phyloP scores from a whole-genome alignment of 2,888 invertebrate genomes.

The Sphecodes monilicornis region DNA sequence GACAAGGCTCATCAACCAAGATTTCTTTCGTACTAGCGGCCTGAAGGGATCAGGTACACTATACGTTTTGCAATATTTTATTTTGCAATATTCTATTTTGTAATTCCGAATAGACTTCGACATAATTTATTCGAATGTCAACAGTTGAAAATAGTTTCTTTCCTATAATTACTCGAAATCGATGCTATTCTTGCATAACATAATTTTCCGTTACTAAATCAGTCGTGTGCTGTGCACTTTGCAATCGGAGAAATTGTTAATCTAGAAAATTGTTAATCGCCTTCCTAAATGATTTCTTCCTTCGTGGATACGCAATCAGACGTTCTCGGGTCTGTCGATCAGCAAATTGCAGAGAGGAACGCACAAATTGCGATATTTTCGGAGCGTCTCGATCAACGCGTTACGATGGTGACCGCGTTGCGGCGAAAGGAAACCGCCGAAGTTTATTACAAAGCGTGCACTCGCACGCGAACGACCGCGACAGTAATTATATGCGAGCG shows the following conservation, averaged over 20 bases:
- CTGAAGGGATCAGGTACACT: not conserved
- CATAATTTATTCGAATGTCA: not conserved
- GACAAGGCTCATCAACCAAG: conserved; percentile 61
- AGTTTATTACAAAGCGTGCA: conserved; percentile 17
- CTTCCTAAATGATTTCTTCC: not conserved
- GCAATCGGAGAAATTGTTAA: not conserved
- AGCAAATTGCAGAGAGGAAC: not conserved
- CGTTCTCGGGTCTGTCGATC: not conserved
- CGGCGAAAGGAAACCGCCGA: conserved; percentile 27
- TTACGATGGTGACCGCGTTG: not conserved
- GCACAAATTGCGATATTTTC: conserved; percentile 4
- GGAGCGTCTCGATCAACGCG: not conserved
- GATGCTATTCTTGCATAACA: not conserved
- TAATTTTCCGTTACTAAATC: not conserved
- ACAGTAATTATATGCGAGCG: conserved; percentile 46
- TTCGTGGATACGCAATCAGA: not conserved
- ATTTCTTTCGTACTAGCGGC: not conserved
- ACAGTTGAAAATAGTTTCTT: not conserved
- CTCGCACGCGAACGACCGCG: conserved; percentile 22
- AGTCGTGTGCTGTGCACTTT: not conserved
- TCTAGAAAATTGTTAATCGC: not conserved
- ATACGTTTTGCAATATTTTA: not conserved
- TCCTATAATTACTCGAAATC: not conserved
- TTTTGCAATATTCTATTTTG: not conserved
- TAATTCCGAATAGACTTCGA: not conserved